These are phyloP conservation scores for Leucoptera coffeella DNA, from an alignment of 2,888 invertebrate species.

Conservation along the genomic window DNA sequence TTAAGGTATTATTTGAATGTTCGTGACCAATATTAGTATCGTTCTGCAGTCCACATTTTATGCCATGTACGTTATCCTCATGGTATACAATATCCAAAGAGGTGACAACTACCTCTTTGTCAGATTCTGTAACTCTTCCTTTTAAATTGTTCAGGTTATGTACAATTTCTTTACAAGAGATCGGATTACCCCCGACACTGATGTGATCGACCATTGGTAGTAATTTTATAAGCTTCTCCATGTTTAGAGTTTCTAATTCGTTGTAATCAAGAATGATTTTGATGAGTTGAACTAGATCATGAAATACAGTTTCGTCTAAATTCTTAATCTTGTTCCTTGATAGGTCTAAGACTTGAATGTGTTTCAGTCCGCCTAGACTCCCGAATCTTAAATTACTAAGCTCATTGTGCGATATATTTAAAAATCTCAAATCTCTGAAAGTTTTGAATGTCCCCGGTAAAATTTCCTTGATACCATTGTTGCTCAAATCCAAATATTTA, in stretches of 20 bases:
- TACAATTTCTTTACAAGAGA: slow-evolving; percentile 30
- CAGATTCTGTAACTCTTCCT: slow-evolving; percentile 12
- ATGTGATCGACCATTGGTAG: slow-evolving; percentile 19
- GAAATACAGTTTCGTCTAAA: slow-evolving; percentile 28
- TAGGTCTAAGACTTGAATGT: slow-evolving; percentile 24
- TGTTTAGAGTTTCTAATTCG: slow-evolving; percentile 21
- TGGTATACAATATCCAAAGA: slow-evolving; percentile 32
- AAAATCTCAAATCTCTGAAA: slow-evolving; percentile 19
- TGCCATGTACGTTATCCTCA: slow-evolving; percentile 38
- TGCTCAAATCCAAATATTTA: slow-evolving; percentile 23
- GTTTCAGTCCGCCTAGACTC: slow-evolving; percentile 25
- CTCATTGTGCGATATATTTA: slow-evolving; percentile 27
- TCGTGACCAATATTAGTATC: background rate
- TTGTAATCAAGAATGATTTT: slow-evolving; percentile 31
- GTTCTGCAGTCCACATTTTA: slow-evolving; percentile 16
- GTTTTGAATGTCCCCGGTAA: slow-evolving; percentile 28
- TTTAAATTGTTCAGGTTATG: slow-evolving; percentile 16
- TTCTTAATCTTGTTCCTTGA: slow-evolving; percentile 22
- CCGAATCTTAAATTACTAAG: slow-evolving; percentile 23
- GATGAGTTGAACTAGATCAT: slow-evolving; percentile 25
- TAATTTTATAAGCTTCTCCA: slow-evolving; percentile 18
- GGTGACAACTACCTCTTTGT: slow-evolving; percentile 20
- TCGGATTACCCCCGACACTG: slow-evolving; percentile 34
- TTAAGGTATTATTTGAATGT: slow-evolving; percentile 5
- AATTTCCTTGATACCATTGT: slow-evolving; percentile 18